A percentile compares a stretch with the other conserved stretches of the same genome.
Conservation (phyloP, 2,888 invertebrate genomes). For the Therioaphis trifolii region DNA sequence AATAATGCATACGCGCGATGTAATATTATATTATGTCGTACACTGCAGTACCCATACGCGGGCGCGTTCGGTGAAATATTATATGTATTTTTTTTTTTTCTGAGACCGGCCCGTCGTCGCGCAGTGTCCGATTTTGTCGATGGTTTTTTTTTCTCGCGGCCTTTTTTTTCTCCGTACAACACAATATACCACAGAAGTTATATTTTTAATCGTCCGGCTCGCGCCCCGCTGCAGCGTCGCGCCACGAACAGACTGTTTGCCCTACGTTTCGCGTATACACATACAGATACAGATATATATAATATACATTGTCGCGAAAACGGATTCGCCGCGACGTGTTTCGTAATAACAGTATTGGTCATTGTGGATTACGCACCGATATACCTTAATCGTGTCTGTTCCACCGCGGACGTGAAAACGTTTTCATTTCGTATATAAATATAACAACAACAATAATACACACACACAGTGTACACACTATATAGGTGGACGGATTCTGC, state of each 20-base stretch:
- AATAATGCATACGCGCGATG: neutral
- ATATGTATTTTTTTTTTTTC: neutral
- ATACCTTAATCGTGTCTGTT: too few relatives aligned
- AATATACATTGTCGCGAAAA: too few relatives aligned
- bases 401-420: too few relatives aligned
- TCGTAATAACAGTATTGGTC: too few relatives aligned
- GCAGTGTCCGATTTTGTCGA: neutral
- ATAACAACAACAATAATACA: neutral
- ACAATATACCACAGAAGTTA: too few relatives aligned
- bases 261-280: neutral
- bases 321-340: too few relatives aligned
- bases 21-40: neutral
- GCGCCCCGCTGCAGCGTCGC: too few relatives aligned
- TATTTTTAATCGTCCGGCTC: too few relatives aligned
- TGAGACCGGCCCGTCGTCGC: neutral
- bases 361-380: too few relatives aligned
- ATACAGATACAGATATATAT: too few relatives aligned
- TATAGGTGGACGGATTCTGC: slow-evolving; percentile 53
- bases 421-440: too few relatives aligned
- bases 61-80: slow-evolving; percentile 11
- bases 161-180: neutral
- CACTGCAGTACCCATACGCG: neutral
- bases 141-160: neutral
- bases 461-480: neutral
- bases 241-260: neutral